Conservation (phyloP, 2,113 vertebrate genomes). For the Pterocles gutturalis region DNA sequence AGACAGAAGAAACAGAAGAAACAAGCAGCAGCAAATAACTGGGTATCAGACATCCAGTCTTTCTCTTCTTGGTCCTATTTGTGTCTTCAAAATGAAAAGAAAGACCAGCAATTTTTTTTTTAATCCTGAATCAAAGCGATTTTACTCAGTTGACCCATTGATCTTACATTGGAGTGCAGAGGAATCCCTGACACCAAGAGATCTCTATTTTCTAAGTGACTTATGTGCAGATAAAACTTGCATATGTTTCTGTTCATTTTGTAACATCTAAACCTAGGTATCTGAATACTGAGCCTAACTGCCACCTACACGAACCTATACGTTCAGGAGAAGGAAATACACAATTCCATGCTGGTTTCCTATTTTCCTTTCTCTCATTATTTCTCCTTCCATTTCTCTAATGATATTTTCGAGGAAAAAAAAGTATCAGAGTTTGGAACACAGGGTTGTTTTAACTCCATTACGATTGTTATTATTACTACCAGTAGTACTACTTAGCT, state of each 20-base stretch:
- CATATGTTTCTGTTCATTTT: neutral
- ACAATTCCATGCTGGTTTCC: neutral
- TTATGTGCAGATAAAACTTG: neutral
- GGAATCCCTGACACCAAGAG: neutral
- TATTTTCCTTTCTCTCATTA: neutral
- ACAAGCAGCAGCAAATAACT: neutral
- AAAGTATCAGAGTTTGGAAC: neutral
- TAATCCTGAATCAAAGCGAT: neutral
- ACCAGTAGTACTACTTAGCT: neutral
- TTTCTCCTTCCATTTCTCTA: slow-evolving; percentile 1
- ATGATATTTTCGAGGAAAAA: neutral
- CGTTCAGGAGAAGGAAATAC: neutral
- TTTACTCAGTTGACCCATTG: neutral
- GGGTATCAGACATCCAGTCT: neutral
- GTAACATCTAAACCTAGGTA: neutral
- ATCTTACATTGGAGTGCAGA: neutral
- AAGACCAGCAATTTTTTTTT: neutral
- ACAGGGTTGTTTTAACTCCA: neutral
- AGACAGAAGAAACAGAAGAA: neutral
- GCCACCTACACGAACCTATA: neutral
- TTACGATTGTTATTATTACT: slow-evolving; percentile 29
- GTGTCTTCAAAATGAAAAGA: neutral
- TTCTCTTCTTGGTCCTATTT: neutral
- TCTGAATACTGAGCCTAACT: neutral
- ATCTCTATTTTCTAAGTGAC: neutral